These are phyloP conservation scores for Latrodectus geometricus DNA, from an alignment of 1,140 invertebrate genomes.

Conservation along the genomic window DNA sequence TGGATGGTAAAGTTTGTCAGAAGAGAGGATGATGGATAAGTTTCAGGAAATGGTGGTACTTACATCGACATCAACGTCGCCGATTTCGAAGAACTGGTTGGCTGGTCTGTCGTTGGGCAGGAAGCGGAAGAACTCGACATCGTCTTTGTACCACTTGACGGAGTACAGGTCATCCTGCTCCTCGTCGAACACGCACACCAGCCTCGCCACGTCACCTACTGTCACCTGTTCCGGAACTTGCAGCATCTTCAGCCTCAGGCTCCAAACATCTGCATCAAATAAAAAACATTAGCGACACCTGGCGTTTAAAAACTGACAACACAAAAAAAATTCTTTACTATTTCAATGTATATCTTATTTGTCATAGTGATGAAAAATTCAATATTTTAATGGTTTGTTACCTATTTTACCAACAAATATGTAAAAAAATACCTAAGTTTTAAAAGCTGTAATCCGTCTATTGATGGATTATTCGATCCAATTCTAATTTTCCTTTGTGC, in stretches of 20 bases:
- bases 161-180: constrained; percentile 75
- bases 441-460: too few relatives aligned
- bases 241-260: constrained; percentile 2
- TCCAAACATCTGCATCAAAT: neutral
- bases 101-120: constrained; percentile 72
- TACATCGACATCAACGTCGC: constrained; percentile 58
- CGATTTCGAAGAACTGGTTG: constrained; percentile 52
- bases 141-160: constrained; percentile 84
- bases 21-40: too few relatives aligned
- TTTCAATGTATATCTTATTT: too few relatives aligned
- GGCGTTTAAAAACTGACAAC: too few relatives aligned
- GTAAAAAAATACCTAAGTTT: too few relatives aligned
- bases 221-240: constrained; percentile 21
- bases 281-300: neutral
- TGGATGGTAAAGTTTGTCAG: too few relatives aligned
- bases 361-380: too few relatives aligned
- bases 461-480: too few relatives aligned
- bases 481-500: too few relatives aligned
- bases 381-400: too few relatives aligned
- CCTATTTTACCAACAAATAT: too few relatives aligned
- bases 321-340: too few relatives aligned
- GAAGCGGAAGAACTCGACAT: constrained; percentile 82
- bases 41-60: neutral
- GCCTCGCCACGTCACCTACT: constrained; percentile 24
- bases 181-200: constrained; percentile 49